Conservation (phyloP, 2,888 invertebrate species). For the Amphiduros pacificus region DNA sequence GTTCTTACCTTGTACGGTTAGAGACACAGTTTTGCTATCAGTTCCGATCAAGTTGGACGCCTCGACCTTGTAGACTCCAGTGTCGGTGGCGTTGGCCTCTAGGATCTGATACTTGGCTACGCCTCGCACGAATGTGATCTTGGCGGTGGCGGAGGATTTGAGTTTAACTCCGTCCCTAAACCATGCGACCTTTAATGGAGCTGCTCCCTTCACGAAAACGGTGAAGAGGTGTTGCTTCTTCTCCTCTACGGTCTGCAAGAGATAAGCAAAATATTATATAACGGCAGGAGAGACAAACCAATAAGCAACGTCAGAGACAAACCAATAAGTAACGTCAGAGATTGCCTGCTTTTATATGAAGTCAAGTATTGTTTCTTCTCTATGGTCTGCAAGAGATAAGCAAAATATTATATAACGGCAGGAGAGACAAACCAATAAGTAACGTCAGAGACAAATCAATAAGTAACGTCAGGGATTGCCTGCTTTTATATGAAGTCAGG, state of each 20-base stretch:
- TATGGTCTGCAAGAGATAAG: slow-evolving; percentile 35
- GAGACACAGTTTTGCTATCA: too few species aligned
- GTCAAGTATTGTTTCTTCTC: too few species aligned
- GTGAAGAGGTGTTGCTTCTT: slow-evolving; percentile 49
- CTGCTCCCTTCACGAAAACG: slow-evolving; percentile 51
- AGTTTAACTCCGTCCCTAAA: slow-evolving; percentile 69
- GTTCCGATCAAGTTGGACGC: slow-evolving; percentile 53
- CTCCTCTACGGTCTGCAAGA: slow-evolving; percentile 42
- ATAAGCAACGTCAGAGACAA: too few species aligned
- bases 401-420: background rate
- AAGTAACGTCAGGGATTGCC: too few species aligned
- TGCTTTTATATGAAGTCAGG: too few species aligned
- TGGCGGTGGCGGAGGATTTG: slow-evolving; percentile 75
- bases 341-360: too few species aligned
- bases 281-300: too few species aligned
- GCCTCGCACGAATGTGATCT: slow-evolving; percentile 63
- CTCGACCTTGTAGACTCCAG: slow-evolving; percentile 81
- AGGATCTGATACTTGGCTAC: slow-evolving; percentile 69
- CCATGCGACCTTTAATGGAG: slow-evolving; percentile 52
- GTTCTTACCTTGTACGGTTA: too few species aligned
- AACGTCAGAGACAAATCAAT: too few species aligned
- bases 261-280: background rate
- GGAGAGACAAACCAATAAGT: too few species aligned
- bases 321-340: too few species aligned
- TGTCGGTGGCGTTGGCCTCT: slow-evolving; percentile 73